These are phyloP conservation scores for Neomicropteryx cornuta DNA, from an alignment of 1,140 invertebrate genomes.

Conservation along the genomic window DNA sequence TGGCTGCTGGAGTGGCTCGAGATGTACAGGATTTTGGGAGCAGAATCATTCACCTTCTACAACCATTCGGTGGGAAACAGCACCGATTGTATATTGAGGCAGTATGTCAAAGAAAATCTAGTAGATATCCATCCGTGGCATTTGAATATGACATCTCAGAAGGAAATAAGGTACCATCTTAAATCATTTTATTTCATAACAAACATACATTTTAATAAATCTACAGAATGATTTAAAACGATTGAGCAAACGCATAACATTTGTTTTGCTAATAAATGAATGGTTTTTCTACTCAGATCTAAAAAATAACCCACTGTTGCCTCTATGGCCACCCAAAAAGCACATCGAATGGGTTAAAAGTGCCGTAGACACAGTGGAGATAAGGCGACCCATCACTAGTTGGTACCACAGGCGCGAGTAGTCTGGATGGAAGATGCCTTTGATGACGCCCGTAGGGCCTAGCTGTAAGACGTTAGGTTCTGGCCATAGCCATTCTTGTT, in stretches of 20 bases:
- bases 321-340: too few relatives aligned
- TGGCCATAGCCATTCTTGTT: too few relatives aligned
- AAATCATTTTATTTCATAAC: neutral
- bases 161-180: conserved; percentile 58
- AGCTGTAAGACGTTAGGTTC: too few relatives aligned
- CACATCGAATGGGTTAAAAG: too few relatives aligned
- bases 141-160: conserved; percentile 78
- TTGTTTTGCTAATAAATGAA: too few relatives aligned
- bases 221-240: neutral
- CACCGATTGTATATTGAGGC: conserved; percentile 63
- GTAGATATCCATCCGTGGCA: conserved; percentile 82
- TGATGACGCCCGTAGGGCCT: too few relatives aligned
- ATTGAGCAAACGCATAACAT: neutral
- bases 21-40: conserved; percentile 75
- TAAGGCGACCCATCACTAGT: too few relatives aligned
- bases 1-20: conserved; percentile 90
- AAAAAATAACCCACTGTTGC: too few relatives aligned
- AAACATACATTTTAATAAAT: neutral
- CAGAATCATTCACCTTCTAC: conserved; percentile 84
- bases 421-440: too few relatives aligned
- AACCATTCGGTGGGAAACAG: conserved; percentile 77
- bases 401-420: too few relatives aligned
- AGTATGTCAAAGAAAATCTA: conserved; percentile 56
- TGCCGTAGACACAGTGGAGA: too few relatives aligned
- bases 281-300: too few relatives aligned